These are phyloP conservation scores for Neopelma chrysocephalum DNA, from an alignment of 2,797 vertebrate species.

Conservation along the genomic window DNA sequence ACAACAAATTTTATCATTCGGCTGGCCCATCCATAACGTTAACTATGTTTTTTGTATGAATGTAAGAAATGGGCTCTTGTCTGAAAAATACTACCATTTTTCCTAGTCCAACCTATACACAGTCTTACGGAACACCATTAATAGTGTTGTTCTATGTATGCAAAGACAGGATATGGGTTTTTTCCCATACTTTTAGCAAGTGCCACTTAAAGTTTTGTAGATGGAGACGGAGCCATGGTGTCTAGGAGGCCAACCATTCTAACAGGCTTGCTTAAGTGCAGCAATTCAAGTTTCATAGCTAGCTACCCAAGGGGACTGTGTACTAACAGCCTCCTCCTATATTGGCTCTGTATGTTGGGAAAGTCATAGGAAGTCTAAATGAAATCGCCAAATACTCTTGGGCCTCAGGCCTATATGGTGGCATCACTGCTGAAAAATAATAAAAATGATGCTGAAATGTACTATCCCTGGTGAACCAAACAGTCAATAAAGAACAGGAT, in stretches of 20 bases:
- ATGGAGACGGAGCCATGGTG: slow-evolving; percentile 85
- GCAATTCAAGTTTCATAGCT: slow-evolving; percentile 77
- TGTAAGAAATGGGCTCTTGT: not conserved
- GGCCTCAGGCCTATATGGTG: slow-evolving; percentile 40
- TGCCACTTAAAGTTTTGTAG: slow-evolving; percentile 85
- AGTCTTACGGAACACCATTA: slow-evolving; percentile 36
- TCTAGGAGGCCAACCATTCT: slow-evolving; percentile 79
- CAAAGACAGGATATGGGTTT: slow-evolving; percentile 86
- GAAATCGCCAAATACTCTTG: slow-evolving; percentile 44
- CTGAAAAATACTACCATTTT: not conserved
- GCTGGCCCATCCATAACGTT: not conserved
- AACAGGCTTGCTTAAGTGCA: slow-evolving; percentile 80
- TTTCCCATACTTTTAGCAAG: slow-evolving; percentile 88
- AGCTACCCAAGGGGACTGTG: slow-evolving; percentile 67
- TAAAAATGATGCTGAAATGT: slow-evolving; percentile 37
- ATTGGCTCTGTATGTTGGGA: slow-evolving; percentile 55
- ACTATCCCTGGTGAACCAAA: not conserved
- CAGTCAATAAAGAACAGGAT: slow-evolving; percentile 66
- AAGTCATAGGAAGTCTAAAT: slow-evolving; percentile 73
- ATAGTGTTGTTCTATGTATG: slow-evolving; percentile 63
- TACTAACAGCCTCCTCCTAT: slow-evolving; percentile 63
- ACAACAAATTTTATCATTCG: not conserved
- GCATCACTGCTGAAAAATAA: slow-evolving; percentile 55
- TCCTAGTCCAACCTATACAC: not conserved
- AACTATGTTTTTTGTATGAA: not conserved